A percentile compares a stretch with the other conserved stretches of the same genome.
phyloP scores from a whole-genome alignment of 2,888 invertebrate species.

The Baccha elongata region DNA sequence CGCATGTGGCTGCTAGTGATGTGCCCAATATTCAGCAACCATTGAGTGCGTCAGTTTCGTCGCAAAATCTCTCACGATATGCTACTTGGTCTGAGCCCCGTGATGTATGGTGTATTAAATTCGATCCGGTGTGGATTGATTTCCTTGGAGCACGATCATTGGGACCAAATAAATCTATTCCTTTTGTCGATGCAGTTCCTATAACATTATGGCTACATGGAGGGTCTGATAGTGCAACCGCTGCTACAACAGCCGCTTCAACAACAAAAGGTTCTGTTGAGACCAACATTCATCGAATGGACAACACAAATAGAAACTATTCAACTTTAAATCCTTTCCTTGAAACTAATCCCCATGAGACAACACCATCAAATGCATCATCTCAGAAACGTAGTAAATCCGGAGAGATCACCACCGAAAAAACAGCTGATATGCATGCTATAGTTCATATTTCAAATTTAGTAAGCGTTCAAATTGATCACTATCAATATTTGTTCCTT shows the following conservation, averaged over 20 bases:
- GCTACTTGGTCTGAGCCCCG: constrained; percentile 92
- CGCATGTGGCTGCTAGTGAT: constrained; percentile 86
- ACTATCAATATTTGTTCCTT: constrained; percentile 95
- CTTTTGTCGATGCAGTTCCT: constrained; percentile 93
- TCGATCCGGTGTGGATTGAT: constrained; percentile 97
- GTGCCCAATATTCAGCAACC: constrained; percentile 78
- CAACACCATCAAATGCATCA: constrained; percentile 49
- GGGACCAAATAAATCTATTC: constrained; percentile 88
- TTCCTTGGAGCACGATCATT: constrained; percentile 92
- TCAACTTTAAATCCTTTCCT: constrained; percentile 80
- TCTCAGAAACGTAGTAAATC: constrained; percentile 56
- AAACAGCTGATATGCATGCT: constrained; percentile 88
- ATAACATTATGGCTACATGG: constrained; percentile 91
- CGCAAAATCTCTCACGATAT: constrained; percentile 82
- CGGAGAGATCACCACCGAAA: constrained; percentile 74
- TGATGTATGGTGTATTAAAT: constrained; percentile 93
- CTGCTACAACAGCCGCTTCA: constrained; percentile 76
- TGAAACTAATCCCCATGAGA: constrained; percentile 73
- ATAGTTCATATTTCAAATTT: constrained; percentile 92
- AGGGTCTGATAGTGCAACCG: constrained; percentile 74
- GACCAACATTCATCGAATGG: constrained; percentile 75
- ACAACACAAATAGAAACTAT: constrained; percentile 75
- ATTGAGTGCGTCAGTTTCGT: constrained; percentile 78
- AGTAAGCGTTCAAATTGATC: constrained; percentile 95
- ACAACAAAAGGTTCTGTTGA: constrained; percentile 75